Percentiles rank a stretch among this genome's conserved stretches.
These are phyloP conservation scores for Plodia interpunctella DNA, from an alignment of 1,140 invertebrate species.

Conservation along the genomic window DNA sequence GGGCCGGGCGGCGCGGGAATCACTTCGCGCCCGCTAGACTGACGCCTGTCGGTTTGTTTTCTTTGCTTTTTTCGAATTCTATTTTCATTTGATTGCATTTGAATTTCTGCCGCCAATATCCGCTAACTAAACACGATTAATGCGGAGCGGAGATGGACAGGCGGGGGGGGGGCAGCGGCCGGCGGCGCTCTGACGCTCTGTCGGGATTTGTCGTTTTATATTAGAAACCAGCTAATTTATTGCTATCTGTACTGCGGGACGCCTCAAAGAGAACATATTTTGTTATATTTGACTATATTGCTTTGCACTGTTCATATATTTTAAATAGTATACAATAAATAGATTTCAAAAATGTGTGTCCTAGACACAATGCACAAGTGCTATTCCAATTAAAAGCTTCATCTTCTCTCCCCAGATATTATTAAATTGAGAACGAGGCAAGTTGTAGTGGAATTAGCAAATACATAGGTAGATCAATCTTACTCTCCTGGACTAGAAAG, in stretches of 20 bases:
- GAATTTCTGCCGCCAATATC: slow-evolving; percentile 78
- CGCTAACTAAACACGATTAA: slow-evolving; percentile 79
- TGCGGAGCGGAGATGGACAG: slow-evolving; percentile 72
- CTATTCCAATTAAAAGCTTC: too few relatives aligned
- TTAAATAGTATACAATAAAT: too few relatives aligned
- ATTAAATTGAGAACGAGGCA: too few relatives aligned
- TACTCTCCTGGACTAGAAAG: too few relatives aligned
- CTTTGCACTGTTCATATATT: background rate
- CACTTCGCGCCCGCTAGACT: slow-evolving; percentile 62
- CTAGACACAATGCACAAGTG: too few relatives aligned
- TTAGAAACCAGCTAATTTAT: slow-evolving; percentile 71
- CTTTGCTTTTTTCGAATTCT: slow-evolving; percentile 73
- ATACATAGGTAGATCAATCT: too few relatives aligned
- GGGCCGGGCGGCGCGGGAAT: slow-evolving; percentile 38
- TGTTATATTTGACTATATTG: background rate
- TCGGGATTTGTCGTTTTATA: slow-evolving; percentile 70
- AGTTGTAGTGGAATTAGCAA: too few relatives aligned
- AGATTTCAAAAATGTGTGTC: too few relatives aligned
- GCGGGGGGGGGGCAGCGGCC: slow-evolving; percentile 38
- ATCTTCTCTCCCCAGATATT: too few relatives aligned
- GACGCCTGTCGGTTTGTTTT: slow-evolving; percentile 75
- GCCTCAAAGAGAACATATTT: background rate
- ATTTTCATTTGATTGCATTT: slow-evolving; percentile 79
- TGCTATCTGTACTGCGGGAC: slow-evolving; percentile 54
- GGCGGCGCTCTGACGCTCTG: slow-evolving; percentile 39